A percentile compares a stretch with the other conserved stretches of the same genome.
Evolutionary conservation across 2,113 vertebrate species (phyloP).

Genomic region (Crotalus horridus): DNA sequence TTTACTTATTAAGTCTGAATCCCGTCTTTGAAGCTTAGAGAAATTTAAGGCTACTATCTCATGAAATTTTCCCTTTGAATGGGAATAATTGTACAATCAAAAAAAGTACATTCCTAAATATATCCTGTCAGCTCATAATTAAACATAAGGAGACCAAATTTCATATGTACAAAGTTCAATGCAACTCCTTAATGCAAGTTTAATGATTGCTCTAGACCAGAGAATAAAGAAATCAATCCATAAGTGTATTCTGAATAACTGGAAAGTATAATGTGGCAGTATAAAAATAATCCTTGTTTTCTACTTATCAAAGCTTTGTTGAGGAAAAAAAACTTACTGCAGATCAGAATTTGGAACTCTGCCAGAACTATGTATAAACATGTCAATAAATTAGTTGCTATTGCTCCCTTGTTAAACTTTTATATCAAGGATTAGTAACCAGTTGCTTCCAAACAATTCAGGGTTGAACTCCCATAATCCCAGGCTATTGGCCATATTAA

Average conservation of each 20-base stretch:
- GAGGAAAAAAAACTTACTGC: background rate
- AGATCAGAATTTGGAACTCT: background rate
- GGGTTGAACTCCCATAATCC: background rate
- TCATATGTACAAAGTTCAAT: background rate
- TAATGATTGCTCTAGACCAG: background rate
- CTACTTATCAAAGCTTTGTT: background rate
- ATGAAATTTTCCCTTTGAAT: background rate
- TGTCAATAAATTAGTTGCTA: background rate
- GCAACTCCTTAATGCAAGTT: background rate
- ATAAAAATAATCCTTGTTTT: background rate
- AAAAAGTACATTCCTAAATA: background rate
- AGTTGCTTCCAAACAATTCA: background rate
- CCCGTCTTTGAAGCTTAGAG: background rate
- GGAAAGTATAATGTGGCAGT: background rate
- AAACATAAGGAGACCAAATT: background rate
- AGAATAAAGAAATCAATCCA: background rate
- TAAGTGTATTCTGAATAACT: background rate
- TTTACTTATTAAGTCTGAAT: background rate
- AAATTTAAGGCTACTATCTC: background rate
- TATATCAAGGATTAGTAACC: background rate
- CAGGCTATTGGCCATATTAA: background rate
- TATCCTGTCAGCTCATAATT: background rate
- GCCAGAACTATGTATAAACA: background rate
- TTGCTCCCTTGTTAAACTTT: background rate
- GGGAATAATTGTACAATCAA: background rate